These are phyloP conservation scores for Paragorgia papillata DNA, from an alignment of 92 coral and sea anemone species.

Conservation along the genomic window DNA sequence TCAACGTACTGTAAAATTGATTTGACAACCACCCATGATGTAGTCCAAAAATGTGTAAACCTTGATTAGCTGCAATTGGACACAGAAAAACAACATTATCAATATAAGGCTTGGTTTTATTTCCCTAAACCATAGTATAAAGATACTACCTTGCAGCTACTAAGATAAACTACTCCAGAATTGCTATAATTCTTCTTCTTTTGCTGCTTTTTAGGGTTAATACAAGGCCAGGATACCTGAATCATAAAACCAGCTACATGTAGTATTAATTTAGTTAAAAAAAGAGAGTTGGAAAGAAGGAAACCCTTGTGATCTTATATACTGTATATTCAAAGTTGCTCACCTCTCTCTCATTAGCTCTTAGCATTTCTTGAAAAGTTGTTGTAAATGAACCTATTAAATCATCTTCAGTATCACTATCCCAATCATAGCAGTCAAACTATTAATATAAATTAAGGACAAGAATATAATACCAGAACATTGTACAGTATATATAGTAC, in stretches of 20 bases:
- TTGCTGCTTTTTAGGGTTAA: conserved; percentile 85
- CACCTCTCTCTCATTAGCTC: conserved; percentile 81
- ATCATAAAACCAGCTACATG: not conserved
- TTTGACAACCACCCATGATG: conserved; percentile 97
- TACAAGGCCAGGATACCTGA: conserved; percentile 80
- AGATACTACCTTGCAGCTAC: conserved; percentile 68
- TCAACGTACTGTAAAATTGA: conserved; percentile 87
- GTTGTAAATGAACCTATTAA: conserved; percentile 84
- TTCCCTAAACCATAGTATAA: too few species aligned
- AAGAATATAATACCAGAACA: too few species aligned
- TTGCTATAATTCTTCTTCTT: conserved; percentile 89
- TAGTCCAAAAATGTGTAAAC: conserved; percentile 83
- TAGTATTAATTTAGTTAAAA: not conserved
- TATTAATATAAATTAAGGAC: conserved; percentile 41
- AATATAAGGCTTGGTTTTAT: too few species aligned
- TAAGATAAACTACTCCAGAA: conserved; percentile 90
- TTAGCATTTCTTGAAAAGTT: conserved; percentile 71
- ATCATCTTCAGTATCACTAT: conserved; percentile 83
- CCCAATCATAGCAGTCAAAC: conserved; percentile 91
- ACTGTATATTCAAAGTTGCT: conserved; percentile 46
- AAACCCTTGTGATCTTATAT: too few species aligned
- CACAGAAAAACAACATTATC: conserved; percentile 1
- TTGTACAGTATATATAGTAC: too few species aligned
- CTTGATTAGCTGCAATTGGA: conserved; percentile 59
- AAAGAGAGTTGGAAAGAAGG: not conserved